Base-by-base conservation (phyloP, 1,140 invertebrate genomes). In the Samia ricini region DNA sequence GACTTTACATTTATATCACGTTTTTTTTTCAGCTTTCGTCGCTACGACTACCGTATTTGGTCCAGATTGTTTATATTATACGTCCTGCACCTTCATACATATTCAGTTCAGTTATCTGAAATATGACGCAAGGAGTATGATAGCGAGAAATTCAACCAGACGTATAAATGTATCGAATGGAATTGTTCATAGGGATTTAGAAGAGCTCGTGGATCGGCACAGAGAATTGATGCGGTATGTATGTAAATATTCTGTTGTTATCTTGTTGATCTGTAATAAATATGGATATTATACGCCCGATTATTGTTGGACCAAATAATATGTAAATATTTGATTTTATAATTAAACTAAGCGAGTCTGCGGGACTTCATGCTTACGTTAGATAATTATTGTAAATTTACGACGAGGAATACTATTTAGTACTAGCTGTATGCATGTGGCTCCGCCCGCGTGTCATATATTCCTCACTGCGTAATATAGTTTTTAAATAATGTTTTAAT, bases 181-280 rank as follows among this genome's bases (percentile, higher is more conserved):
- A 18, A 60, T 6, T 54, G n/a, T 42, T 58, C 22, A 60, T 21
- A 48, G 52, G 22, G 54, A 70, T 15, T 64, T 77, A 21, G 49
- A 29, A 7, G 21, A 67, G 10, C 56, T 73, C 12, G 63, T 72
- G n/a, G 61, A 68, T 26, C 61, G 75, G 5, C 77, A 80, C 42
- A 66, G 56, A 20, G 65, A 72, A 60, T 19, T 80, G 8, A 72
- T 77, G 62, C 24, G 69, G 77, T 77, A 64, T 26, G 77, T 77
- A 64, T 26, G 68, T 52, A 51, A 52, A 22, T 52, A 15, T 42
- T 42, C 51, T 61, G 22, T 57, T 36, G 59, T 8, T 55, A 21
- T 19, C n/a, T 23, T 61, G 24, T 10, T 56, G 51, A 55, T 29
- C 26, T 29, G 33, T 42, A 42, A 4, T 42, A 15, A 42, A 42